Conservation (phyloP, 92 coral and sea anemone species). For the Siderastrea radians region DNA sequence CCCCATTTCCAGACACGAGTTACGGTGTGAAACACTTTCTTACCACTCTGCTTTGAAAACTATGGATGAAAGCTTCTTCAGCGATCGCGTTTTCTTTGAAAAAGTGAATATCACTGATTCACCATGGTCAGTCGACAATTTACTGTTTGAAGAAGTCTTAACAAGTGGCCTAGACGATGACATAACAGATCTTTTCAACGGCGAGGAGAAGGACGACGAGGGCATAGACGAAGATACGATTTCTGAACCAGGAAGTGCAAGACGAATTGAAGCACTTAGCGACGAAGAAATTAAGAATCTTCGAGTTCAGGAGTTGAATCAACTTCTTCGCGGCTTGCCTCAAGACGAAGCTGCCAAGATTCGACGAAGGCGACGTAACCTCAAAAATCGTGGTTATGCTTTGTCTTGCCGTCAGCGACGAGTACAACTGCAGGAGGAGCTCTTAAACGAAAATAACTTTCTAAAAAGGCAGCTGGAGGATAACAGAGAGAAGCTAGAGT, state of each 20-base stretch:
- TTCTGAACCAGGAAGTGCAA: constrained; percentile 30
- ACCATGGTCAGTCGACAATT: constrained; percentile 42
- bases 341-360: constrained; percentile 43
- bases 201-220: constrained; percentile 16
- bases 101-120: constrained; percentile 4
- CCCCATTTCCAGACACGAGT: background rate
- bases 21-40: background rate
- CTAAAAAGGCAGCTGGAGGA: constrained; percentile 53
- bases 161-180: constrained; percentile 2
- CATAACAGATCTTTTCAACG: constrained; percentile 8
- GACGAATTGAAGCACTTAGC: constrained; percentile 6
- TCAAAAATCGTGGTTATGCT: constrained; percentile 82
- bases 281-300: constrained; percentile 68
- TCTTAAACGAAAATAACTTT: constrained; percentile 40
- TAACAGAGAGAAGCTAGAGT: constrained; percentile 21
- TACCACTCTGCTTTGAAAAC: background rate
- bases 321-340: constrained; percentile 48
- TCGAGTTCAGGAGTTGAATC: constrained; percentile 70
- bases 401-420: constrained; percentile 75
- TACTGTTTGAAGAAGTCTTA: constrained; percentile 24
- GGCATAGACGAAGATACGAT: constrained; percentile 7
- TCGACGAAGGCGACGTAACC: constrained; percentile 71
- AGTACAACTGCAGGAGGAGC: constrained; percentile 26
- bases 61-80: constrained; percentile 21
- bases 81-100: constrained; percentile 3